Evolutionary conservation across 2,797 vertebrate species (phyloP).

Genomic region (Anas georgica): DNA sequence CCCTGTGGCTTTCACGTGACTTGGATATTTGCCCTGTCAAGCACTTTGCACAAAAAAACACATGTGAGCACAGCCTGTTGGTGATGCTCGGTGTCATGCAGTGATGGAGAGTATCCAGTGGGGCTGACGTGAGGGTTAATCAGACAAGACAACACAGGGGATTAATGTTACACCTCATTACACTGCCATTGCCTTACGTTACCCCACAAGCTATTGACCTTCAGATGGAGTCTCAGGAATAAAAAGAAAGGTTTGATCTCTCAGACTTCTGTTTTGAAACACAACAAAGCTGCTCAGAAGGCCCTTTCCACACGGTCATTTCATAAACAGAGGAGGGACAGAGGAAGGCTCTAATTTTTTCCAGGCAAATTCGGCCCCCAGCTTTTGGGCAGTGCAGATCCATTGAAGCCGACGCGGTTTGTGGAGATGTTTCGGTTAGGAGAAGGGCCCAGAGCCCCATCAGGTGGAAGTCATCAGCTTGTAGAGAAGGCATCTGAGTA

Average conservation of each 20-base stretch:
- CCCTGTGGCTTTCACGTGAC: not conserved
- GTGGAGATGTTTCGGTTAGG: not conserved
- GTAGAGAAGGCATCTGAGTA: not conserved
- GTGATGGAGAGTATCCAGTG: slow-evolving; percentile 17
- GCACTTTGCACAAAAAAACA: not conserved
- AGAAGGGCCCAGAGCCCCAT: not conserved
- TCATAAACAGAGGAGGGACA: not conserved
- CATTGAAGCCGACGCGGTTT: fast-evolving
- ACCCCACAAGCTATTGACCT: slow-evolving; percentile 59
- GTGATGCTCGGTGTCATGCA: slow-evolving; percentile 59
- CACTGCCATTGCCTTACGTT: slow-evolving; percentile 39
- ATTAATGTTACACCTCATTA: slow-evolving; percentile 58
- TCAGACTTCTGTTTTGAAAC: slow-evolving; percentile 42
- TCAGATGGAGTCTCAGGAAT: slow-evolving; percentile 75
- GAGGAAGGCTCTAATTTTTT: not conserved
- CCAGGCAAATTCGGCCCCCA: not conserved
- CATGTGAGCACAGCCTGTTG: not conserved
- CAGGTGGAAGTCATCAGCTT: not conserved
- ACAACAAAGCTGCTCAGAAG: slow-evolving; percentile 39
- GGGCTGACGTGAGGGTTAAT: slow-evolving; percentile 68
- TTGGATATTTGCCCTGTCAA: not conserved
- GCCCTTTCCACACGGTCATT: not conserved
- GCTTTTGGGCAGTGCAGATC: not conserved
- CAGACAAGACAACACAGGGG: slow-evolving; percentile 62
- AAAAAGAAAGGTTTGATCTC: slow-evolving; percentile 80